Conservation (phyloP, 2,888 invertebrate species). For the Zhengitettix transpicula region DNA sequence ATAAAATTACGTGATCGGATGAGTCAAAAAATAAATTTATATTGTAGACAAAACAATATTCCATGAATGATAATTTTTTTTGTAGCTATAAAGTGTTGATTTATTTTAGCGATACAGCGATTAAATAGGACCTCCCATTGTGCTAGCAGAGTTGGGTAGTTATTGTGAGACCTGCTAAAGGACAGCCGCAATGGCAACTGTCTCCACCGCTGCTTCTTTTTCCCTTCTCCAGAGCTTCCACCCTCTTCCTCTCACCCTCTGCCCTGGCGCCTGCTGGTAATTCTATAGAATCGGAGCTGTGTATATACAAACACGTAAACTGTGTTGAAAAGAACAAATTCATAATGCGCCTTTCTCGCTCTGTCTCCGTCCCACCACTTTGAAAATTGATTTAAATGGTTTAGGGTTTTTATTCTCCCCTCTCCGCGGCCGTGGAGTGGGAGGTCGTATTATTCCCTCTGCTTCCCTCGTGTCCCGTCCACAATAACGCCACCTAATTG, state of each 20-base stretch:
- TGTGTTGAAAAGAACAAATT: neutral
- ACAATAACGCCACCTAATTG: neutral
- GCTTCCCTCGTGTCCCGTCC: neutral
- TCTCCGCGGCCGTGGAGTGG: neutral
- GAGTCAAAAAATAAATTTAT: no score
- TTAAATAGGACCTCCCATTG: no score
- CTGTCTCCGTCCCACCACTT: neutral
- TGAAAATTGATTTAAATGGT: neutral
- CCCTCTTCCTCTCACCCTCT: neutral
- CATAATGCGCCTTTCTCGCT: neutral
- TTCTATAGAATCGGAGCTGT: constrained; percentile 5
- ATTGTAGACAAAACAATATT: no score
- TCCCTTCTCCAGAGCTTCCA: no score
- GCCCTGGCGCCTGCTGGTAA: neutral
- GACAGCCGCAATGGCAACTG: no score
- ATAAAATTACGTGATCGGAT: no score
- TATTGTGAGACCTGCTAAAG: no score
- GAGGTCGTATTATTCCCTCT: neutral
- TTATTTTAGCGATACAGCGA: no score
- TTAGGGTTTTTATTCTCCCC: neutral
- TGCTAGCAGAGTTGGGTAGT: no score
- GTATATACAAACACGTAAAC: constrained; percentile 1
- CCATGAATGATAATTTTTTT: no score
- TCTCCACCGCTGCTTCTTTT: no score
- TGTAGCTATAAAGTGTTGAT: no score